Evolutionary conservation across 2,113 vertebrate species (phyloP), one percentile per base, ranked within the genome.

Genomic region (Esox niger): DNA sequence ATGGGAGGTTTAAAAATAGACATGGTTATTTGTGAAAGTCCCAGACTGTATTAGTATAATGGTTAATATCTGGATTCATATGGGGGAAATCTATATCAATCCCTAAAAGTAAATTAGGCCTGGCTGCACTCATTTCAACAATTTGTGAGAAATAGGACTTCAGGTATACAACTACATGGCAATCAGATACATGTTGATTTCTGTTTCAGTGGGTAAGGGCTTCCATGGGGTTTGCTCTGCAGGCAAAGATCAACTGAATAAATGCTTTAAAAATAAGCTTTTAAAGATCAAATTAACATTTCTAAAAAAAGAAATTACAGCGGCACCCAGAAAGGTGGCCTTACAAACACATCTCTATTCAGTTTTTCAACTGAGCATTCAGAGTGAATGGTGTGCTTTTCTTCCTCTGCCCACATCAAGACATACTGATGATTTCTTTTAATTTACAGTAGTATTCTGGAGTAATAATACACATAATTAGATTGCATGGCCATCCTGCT

Each of bases 261-360:
- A 77, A 73, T 64, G 79, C 77, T 79, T 84, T 83, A 82, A 83
- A 82, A 82, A 78, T 63, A 63, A 61, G 66, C 74, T 84, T 58
- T 79, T 79, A 87, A 84, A 71, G 66, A 88, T 83, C 78, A 81
- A 83, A 86, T 86, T 82, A 83, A 80, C 81, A 81, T 78, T 82
- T 55, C 32, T 57, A 0, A 21, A 43, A 68, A 69, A 70, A 63
- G 10, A 47, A 73, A 64, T 49, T 8, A 25, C 30, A 35, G 15
- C 26, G 20, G 46, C 4, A 10, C 27, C 68, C 67, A 21, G 38
- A 38, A 67, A 71, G 70, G 71, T 2, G 17, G 38, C 64, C 71
- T 80, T 64, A 66, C 32, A 68, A 68, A 26, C 6, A 17, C 56
- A n/a, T 58, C 56, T 58, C 27, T 29, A 25, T 4, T 61, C 30